Conservation (phyloP, 2,113 vertebrate species). For the Sardina pilchardus region DNA sequence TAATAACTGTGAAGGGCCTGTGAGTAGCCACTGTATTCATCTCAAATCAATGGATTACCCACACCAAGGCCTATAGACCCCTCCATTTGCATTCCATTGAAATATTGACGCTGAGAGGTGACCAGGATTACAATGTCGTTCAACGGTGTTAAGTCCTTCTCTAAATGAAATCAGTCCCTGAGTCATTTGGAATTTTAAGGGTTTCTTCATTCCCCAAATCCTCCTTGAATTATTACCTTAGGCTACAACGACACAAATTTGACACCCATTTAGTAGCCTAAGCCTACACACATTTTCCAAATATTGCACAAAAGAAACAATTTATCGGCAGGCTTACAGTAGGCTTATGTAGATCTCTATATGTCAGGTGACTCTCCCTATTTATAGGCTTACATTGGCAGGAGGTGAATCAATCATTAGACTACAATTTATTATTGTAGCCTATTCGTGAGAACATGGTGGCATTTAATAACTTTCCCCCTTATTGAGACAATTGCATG, state of each 20-base stretch:
- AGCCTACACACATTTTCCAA: not conserved
- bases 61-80: slow-evolving; percentile 68
- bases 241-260: slow-evolving; percentile 18
- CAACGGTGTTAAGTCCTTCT: slow-evolving; percentile 63
- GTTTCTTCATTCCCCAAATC: slow-evolving; percentile 38
- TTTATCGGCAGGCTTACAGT: not conserved
- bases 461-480: too few relatives aligned
- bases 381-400: not conserved
- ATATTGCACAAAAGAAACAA: not conserved
- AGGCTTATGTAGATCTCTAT: not conserved
- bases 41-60: slow-evolving; percentile 76
- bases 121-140: slow-evolving; percentile 71
- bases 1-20: slow-evolving; percentile 77
- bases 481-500: not conserved
- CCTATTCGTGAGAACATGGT: too few relatives aligned
- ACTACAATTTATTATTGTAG: too few relatives aligned
- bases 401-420: not conserved
- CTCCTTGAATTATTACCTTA: slow-evolving; percentile 26
- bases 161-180: slow-evolving; percentile 62
- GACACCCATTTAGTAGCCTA: not conserved
- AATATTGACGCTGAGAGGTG: slow-evolving; percentile 64
- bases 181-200: slow-evolving; percentile 56
- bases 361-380: not conserved
- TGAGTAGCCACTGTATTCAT: slow-evolving; percentile 81
- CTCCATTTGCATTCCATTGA: slow-evolving; percentile 75